Evolutionary conservation across 1,140 invertebrate genomes (phyloP).

Genomic region (Bombus balteatus): DNA sequence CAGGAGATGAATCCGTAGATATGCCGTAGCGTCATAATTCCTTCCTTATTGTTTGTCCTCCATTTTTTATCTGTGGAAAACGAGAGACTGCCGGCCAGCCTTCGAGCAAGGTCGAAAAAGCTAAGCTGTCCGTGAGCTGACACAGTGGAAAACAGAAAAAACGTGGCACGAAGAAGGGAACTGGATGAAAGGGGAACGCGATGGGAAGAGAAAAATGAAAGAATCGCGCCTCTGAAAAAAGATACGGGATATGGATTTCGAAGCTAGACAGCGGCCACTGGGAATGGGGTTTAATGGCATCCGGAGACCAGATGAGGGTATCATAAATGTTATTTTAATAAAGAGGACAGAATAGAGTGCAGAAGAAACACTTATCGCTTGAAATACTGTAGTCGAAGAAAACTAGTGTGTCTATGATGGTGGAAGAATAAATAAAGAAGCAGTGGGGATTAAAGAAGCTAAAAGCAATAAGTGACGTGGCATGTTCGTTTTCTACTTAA

Average conservation of each 20-base stretch:
- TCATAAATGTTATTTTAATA: not conserved
- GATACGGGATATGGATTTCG: not conserved
- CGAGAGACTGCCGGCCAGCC: not conserved
- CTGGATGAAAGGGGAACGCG: not conserved
- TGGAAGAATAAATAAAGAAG: too few relatives aligned
- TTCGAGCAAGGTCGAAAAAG: not conserved
- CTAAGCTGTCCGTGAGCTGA: constrained; percentile 16
- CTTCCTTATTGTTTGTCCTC: constrained; percentile 28
- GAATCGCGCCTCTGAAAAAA: not conserved
- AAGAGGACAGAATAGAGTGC: not conserved
- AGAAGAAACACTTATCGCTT: constrained; percentile 48
- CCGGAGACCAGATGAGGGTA: not conserved
- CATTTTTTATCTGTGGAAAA: constrained; percentile 10
- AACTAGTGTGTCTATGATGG: too few relatives aligned
- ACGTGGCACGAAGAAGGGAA: not conserved
- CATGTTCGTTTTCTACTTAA: not conserved
- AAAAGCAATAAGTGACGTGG: too few relatives aligned
- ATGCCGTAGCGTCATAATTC: not conserved
- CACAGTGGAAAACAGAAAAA: constrained; percentile 20
- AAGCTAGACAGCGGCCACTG: not conserved
- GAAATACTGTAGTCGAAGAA: not conserved
- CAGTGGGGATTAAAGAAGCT: too few relatives aligned
- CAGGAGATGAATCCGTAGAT: constrained; percentile 11
- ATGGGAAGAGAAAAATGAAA: not conserved
- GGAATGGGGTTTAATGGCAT: not conserved